Base-by-base conservation (phyloP, 2,113 vertebrate species). In the Jaculus jaculus region DNA sequence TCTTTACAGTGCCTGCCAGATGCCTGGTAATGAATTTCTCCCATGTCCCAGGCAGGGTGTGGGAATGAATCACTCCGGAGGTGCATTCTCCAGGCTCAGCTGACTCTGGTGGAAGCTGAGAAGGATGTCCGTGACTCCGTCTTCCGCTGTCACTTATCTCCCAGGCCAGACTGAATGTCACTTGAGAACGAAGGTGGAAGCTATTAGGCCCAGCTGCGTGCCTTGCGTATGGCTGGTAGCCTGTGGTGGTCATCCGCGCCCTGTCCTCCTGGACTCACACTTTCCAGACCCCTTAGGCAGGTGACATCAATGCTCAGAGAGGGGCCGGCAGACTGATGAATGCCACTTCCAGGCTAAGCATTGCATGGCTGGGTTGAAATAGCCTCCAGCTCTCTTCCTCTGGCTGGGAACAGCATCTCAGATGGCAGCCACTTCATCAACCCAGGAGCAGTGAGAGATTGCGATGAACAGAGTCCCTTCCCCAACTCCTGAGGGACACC, bases 1-100 rank as follows among this genome's bases (percentile, higher is more conserved):
- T 92, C 93, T 96, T 93, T 72, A 87, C 13, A 74, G 68, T 65
- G 37, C 68, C 73, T 42, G 80, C 75, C 89, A 93, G 77, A 16
- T 1, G 15, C 68, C 69, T 23, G 24, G 63, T 82, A 89, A 94
- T 96, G 91, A 95, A 95, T 91, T 85, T 94, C 68, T 94, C 71
- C 73, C n/a, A 39, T 63, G 92, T 92, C 71, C 71, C 78, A 78
- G 69, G 81, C 69, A 37, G 37, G 24, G 2, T 6, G 1, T 42
- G 51, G 54, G 54, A 86, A 94, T 93, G n/a, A 83, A 93, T 90
- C 86, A 90, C 24, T 93, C 68, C 7, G 5, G 42, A 47, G 54
- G 54, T 61, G 71, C 65, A 0, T 83, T 82, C 73, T 95, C 51
- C 15, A 2, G 51, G 34, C 51, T 85, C 3, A 11, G 37, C 60